Conservation (phyloP, 2,113 vertebrate genomes). For the Tragelaphus scriptus region DNA sequence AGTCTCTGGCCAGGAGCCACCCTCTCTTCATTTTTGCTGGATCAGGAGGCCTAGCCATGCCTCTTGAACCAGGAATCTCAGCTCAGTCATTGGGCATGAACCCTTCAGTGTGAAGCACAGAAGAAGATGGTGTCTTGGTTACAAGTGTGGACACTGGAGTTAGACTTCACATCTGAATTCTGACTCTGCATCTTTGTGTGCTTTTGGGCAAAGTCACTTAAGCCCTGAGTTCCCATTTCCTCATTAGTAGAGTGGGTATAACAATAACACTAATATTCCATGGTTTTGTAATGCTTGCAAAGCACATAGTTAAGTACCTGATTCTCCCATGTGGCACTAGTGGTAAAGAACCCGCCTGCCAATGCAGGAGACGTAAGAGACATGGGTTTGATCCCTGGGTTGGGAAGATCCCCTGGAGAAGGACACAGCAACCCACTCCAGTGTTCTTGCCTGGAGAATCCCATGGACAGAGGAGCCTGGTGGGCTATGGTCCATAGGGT, state of each 20-base stretch:
- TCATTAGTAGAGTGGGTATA: not conserved
- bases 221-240: fast-evolving
- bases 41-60: not conserved
- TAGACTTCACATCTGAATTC: not conserved
- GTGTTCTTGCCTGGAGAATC: not conserved
- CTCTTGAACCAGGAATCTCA: too few species aligned
- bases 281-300: too few species aligned
- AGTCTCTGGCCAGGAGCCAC: not conserved
- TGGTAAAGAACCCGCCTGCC: not conserved
- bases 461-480: not conserved
- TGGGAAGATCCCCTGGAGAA: not conserved
- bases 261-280: not conserved
- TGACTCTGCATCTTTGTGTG: not conserved
- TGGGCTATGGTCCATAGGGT: not conserved
- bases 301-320: not conserved
- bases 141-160: too few species aligned
- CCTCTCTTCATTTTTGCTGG: not conserved
- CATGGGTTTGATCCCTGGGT: not conserved
- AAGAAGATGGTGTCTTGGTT: fast-evolving
- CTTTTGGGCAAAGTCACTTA: not conserved
- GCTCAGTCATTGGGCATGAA: not conserved
- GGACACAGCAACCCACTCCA: not conserved
- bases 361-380: not conserved
- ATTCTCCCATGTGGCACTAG: not conserved
- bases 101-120: not conserved